Evolutionary conservation across 2,888 invertebrate species (phyloP).

Genomic region (Himalopsyche tibetana): DNA sequence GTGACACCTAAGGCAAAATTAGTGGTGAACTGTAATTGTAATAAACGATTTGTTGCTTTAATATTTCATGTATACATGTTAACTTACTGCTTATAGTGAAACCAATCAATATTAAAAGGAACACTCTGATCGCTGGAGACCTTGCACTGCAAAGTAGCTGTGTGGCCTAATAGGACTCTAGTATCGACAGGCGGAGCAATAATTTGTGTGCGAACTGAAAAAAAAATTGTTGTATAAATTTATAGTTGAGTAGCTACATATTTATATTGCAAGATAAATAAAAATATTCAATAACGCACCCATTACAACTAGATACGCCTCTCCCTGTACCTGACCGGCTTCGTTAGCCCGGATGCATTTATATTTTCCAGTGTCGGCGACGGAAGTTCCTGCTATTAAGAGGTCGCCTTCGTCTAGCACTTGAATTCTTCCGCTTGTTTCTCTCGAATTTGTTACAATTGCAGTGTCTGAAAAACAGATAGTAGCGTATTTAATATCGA

Average conservation of each 20-base stretch:
- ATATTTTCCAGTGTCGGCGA: slow-evolving; percentile 91
- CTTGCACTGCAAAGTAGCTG: slow-evolving; percentile 95
- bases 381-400: slow-evolving; percentile 89
- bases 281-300: slow-evolving; percentile 75
- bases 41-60: no score
- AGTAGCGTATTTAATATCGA: no score
- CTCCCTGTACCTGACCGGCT: slow-evolving; percentile 90
- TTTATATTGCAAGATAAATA: slow-evolving; percentile 61
- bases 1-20: slow-evolving; percentile 44
- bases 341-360: slow-evolving; percentile 93
- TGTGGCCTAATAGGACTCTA: slow-evolving; percentile 92
- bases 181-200: slow-evolving; percentile 95
- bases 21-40: neutral
- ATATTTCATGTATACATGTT: neutral
- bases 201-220: slow-evolving; percentile 92
- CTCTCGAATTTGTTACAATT: slow-evolving; percentile 75
- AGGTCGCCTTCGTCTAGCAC: slow-evolving; percentile 91
- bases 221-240: slow-evolving; percentile 39
- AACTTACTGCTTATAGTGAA: slow-evolving; percentile 88
- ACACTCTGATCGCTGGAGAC: slow-evolving; percentile 94
- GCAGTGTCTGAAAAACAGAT: slow-evolving; percentile 53
- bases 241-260: neutral
- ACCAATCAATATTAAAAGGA: slow-evolving; percentile 91
- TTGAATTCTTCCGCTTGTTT: slow-evolving; percentile 87
- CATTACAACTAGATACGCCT: slow-evolving; percentile 88